These are phyloP conservation scores for Apamea anceps DNA, from an alignment of 2,888 invertebrate genomes.

Conservation along the genomic window DNA sequence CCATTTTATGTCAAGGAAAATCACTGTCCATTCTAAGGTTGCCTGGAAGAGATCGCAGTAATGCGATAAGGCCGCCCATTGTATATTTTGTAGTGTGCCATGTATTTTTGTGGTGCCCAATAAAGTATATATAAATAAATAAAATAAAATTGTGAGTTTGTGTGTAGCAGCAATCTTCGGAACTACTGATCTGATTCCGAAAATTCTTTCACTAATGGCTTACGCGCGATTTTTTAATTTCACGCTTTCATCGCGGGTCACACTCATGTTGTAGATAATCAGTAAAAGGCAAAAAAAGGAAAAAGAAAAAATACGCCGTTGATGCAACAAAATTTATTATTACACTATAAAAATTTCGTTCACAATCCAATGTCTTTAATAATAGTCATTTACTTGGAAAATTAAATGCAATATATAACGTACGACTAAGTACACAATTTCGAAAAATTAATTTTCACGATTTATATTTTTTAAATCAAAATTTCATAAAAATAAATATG, in stretches of 20 bases:
- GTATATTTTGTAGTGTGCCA: too few relatives aligned
- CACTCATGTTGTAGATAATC: neutral
- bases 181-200: neutral
- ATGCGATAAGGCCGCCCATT: too few relatives aligned
- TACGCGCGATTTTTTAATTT: too few relatives aligned
- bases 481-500: slow-evolving; percentile 40
- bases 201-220: neutral
- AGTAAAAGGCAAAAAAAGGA: neutral
- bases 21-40: too few relatives aligned
- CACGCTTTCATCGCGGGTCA: neutral
- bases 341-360: slow-evolving; percentile 56
- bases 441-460: slow-evolving; percentile 40
- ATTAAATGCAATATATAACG: slow-evolving; percentile 66
- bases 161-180: neutral
- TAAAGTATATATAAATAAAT: too few relatives aligned
- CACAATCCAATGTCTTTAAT: slow-evolving; percentile 64
- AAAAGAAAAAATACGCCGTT: slow-evolving; percentile 4
- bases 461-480: slow-evolving; percentile 26
- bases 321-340: slow-evolving; percentile 61
- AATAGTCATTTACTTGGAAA: slow-evolving; percentile 56
- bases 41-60: too few relatives aligned
- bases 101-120: too few relatives aligned
- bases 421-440: slow-evolving; percentile 54
- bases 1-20: too few relatives aligned
- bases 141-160: too few relatives aligned